A percentile compares a stretch with the other conserved stretches of the same genome.
Evolutionary conservation across 2,113 vertebrate genomes (phyloP).

Genomic region (Triplophysa siluroides): DNA sequence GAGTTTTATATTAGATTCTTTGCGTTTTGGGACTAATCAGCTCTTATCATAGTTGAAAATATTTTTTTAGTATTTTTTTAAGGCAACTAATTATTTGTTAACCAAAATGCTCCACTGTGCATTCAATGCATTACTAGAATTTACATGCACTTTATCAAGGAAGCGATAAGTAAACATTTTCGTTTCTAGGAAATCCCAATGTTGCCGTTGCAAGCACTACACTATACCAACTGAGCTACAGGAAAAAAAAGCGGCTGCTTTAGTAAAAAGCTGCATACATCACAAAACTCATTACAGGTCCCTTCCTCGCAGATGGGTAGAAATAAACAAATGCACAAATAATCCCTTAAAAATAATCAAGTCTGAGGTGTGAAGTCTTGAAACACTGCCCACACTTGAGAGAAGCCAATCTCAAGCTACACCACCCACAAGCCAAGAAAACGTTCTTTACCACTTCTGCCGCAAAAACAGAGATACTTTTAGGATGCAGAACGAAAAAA

Average conservation of each 20-base stretch:
- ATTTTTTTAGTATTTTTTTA: neutral
- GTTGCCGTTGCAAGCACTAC: too few relatives aligned
- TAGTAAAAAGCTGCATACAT: neutral
- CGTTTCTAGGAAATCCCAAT: too few relatives aligned
- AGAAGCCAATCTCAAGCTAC: conserved; percentile 10
- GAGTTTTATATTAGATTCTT: neutral
- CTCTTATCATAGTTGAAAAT: neutral
- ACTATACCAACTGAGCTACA: too few relatives aligned
- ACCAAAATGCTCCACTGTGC: neutral
- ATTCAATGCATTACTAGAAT: too few relatives aligned
- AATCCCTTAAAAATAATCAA: neutral
- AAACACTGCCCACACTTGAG: conserved; percentile 28
- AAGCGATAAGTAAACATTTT: too few relatives aligned
- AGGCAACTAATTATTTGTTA: neutral
- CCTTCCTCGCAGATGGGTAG: neutral
- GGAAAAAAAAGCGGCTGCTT: neutral
- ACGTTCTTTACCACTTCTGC: conserved; percentile 4
- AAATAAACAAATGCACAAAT: conserved; percentile 23
- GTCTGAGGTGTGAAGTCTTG: conserved; percentile 15
- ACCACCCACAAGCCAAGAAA: conserved; percentile 6
- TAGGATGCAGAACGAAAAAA: neutral
- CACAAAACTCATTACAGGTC: neutral
- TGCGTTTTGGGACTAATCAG: neutral
- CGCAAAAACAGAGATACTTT: neutral
- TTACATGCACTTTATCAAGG: too few relatives aligned